Percentiles rank a stretch among this genome's conserved stretches.
phyloP scores from a whole-genome alignment of 1,140 invertebrate species.

The Piezodorus guildinii region DNA sequence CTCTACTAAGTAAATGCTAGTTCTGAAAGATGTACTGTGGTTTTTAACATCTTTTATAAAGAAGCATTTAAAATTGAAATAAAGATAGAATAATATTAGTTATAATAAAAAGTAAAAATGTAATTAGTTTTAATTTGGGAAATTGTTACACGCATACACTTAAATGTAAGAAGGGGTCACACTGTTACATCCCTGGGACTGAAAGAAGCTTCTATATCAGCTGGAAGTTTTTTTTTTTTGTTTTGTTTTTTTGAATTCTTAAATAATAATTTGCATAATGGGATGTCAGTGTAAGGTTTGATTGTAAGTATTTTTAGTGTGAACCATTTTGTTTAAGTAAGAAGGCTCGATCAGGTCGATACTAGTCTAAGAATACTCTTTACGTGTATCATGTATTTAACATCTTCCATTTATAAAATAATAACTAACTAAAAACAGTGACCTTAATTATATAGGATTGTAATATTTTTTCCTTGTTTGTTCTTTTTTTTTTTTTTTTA shows the following conservation, averaged over 20 bases:
- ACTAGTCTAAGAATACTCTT: slow-evolving; percentile 13
- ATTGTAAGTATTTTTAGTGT: neutral
- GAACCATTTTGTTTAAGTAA: neutral
- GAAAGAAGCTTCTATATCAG: neutral
- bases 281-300: slow-evolving; percentile 17
- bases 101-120: neutral
- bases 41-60: neutral
- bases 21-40: neutral
- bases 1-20: neutral
- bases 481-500: neutral
- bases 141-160: neutral
- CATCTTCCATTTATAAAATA: slow-evolving; percentile 4
- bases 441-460: neutral
- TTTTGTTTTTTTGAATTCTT: too few species aligned
- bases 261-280: neutral
- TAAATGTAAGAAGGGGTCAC: neutral
- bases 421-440: neutral
- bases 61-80: neutral
- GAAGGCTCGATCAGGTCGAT: neutral
- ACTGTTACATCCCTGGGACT: slow-evolving; percentile 16
- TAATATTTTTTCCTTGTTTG: too few species aligned
- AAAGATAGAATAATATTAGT: neutral
- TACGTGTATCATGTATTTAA: slow-evolving; percentile 1
- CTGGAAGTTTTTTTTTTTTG: neutral
- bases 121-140: neutral